phyloP scores from a whole-genome alignment of 1,140 invertebrate genomes.

The Cydia amplana region DNA sequence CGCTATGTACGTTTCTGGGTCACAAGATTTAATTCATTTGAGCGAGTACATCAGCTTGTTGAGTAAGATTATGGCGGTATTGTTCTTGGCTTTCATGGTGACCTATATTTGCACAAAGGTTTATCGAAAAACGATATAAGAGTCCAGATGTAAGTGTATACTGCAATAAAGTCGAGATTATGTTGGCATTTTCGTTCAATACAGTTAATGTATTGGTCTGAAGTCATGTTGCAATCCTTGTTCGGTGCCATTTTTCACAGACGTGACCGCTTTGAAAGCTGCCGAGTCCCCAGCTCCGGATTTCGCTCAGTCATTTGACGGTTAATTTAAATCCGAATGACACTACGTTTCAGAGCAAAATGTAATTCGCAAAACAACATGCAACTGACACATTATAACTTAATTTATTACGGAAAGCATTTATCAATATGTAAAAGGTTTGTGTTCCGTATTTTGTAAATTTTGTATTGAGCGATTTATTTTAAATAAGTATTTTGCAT shows the following conservation, averaged over 20 bases:
- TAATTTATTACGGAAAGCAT: too few relatives aligned
- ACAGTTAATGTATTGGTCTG: background rate
- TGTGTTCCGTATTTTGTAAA: too few relatives aligned
- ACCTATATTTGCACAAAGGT: slow-evolving; percentile 27
- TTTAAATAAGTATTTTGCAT: too few relatives aligned
- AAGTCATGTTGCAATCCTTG: background rate
- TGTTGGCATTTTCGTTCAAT: background rate
- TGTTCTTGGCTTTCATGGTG: slow-evolving; percentile 7
- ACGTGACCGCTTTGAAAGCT: background rate
- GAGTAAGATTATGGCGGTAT: background rate
- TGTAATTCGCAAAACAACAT: background rate
- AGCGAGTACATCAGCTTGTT: background rate
- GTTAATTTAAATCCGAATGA: background rate
- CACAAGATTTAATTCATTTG: slow-evolving; percentile 7
- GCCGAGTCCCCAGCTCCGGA: background rate
- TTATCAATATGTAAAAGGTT: too few relatives aligned
- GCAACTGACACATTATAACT: background rate
- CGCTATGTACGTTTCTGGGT: background rate
- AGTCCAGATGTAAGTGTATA: background rate
- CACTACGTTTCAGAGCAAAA: background rate
- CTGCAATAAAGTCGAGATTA: background rate
- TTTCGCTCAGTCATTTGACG: slow-evolving; percentile 3
- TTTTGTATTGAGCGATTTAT: too few relatives aligned
- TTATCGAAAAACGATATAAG: slow-evolving; percentile 25
- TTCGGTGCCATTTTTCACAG: slow-evolving; percentile 1